These are phyloP conservation scores for Cephus spinipes DNA, from an alignment of 2,888 invertebrate species.

Conservation along the genomic window DNA sequence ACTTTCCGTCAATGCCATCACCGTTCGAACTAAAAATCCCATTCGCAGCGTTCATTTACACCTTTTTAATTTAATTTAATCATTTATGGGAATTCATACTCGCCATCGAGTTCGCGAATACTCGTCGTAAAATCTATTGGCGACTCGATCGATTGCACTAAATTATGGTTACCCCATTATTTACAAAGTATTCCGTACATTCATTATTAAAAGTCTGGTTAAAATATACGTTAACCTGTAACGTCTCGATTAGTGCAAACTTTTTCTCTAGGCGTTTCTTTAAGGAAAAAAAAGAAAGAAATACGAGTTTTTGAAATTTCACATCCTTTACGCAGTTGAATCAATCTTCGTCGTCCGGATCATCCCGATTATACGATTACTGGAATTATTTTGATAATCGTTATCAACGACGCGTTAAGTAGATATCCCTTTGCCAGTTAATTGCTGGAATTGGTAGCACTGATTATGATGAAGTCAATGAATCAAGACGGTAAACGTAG, in stretches of 20 bases:
- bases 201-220: conserved; percentile 16
- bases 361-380: no score
- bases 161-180: conserved; percentile 23
- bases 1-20: not conserved
- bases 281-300: no score
- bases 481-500: not conserved
- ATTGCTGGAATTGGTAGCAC: not conserved
- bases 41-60: not conserved
- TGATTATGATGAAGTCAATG: not conserved
- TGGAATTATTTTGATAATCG: not conserved
- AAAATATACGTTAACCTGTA: conserved; percentile 10
- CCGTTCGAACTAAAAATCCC: not conserved
- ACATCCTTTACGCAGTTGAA: not conserved
- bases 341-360: not conserved
- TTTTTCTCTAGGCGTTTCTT: conserved; percentile 1
- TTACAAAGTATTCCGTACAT: conserved; percentile 36
- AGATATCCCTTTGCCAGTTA: not conserved
- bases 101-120: not conserved
- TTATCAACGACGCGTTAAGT: not conserved
- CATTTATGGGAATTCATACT: not conserved
- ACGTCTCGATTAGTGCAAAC: not conserved
- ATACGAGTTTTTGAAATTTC: not conserved
- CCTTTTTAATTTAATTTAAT: not conserved
- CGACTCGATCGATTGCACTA: conserved; percentile 23
- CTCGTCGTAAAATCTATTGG: conserved; percentile 19